Evolutionary conservation across 92 coral and sea anemone genomes (phyloP).

Genomic region (Plumapathes pennacea): DNA sequence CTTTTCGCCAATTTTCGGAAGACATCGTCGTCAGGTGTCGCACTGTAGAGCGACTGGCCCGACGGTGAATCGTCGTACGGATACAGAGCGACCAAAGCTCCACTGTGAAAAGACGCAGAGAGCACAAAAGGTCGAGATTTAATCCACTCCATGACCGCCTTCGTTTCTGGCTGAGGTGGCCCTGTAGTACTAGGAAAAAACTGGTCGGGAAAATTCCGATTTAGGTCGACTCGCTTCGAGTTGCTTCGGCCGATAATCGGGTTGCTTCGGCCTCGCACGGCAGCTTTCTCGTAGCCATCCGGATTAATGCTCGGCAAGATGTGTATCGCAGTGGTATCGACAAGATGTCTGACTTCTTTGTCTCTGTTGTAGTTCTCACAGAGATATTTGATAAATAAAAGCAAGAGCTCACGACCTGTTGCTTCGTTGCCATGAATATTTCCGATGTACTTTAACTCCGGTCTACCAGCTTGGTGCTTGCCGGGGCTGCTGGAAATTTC

Average conservation of each 20-base stretch:
- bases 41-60: constrained; percentile 96
- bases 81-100: constrained; percentile 90
- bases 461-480: constrained; percentile 89
- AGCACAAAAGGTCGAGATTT: constrained; percentile 77
- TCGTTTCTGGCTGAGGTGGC: constrained; percentile 87
- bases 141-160: constrained; percentile 88
- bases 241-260: constrained; percentile 73
- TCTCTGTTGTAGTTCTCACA: constrained; percentile 82
- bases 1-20: constrained; percentile 88
- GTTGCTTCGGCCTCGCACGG: constrained; percentile 63
- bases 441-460: constrained; percentile 82
- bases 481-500: constrained; percentile 88
- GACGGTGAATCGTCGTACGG: constrained; percentile 99
- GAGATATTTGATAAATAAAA: constrained; percentile 68
- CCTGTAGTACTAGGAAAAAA: constrained; percentile 92
- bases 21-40: constrained; percentile 98
- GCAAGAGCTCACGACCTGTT: constrained; percentile 76
- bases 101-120: constrained; percentile 91
- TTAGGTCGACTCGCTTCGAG: constrained; percentile 87
- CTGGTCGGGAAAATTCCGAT: constrained; percentile 97
- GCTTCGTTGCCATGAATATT: constrained; percentile 96
- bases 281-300: constrained; percentile 92
- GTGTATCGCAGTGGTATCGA: constrained; percentile 84
- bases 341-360: constrained; percentile 53
- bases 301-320: constrained; percentile 93